phyloP scores from a whole-genome alignment of 64 coral and sea anemone species.

The Pocillopora damicornis region DNA sequence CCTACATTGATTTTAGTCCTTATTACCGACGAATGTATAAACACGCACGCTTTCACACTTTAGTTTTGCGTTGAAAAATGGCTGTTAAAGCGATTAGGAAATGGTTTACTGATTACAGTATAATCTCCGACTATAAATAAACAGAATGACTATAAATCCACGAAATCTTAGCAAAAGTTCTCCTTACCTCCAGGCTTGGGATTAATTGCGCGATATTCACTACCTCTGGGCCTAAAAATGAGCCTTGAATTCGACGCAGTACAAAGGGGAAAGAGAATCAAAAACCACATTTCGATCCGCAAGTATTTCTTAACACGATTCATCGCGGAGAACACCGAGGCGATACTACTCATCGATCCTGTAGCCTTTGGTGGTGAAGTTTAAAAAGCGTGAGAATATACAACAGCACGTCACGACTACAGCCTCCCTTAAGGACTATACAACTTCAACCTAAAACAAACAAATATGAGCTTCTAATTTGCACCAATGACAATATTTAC shows the following conservation, averaged over 20 bases:
- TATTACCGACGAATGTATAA: too few relatives aligned
- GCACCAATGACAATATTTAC: slow-evolving; percentile 35
- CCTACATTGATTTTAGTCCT: too few relatives aligned
- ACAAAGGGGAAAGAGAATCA: slow-evolving; percentile 1
- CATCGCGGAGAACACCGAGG: not conserved
- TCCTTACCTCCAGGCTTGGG: slow-evolving; percentile 21
- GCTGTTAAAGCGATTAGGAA: too few relatives aligned
- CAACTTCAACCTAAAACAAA: not conserved
- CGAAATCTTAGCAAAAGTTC: too few relatives aligned
- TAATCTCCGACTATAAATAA: too few relatives aligned
- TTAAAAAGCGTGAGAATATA: slow-evolving; percentile 34
- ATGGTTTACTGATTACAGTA: too few relatives aligned
- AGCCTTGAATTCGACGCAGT: not conserved
- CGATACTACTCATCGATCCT: not conserved
- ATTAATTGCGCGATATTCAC: slow-evolving; percentile 1
- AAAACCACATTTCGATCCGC: not conserved
- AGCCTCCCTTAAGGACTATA: not conserved
- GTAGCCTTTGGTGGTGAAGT: not conserved
- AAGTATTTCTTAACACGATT: not conserved
- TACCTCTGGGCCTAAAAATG: not conserved
- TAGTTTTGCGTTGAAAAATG: too few relatives aligned
- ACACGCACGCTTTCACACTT: too few relatives aligned
- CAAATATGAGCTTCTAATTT: slow-evolving; percentile 13
- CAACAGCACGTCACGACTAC: not conserved
- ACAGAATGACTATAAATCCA: too few relatives aligned